Evolutionary conservation across 2,797 vertebrate species (phyloP).

Genomic region (Artibeus lituratus): DNA sequence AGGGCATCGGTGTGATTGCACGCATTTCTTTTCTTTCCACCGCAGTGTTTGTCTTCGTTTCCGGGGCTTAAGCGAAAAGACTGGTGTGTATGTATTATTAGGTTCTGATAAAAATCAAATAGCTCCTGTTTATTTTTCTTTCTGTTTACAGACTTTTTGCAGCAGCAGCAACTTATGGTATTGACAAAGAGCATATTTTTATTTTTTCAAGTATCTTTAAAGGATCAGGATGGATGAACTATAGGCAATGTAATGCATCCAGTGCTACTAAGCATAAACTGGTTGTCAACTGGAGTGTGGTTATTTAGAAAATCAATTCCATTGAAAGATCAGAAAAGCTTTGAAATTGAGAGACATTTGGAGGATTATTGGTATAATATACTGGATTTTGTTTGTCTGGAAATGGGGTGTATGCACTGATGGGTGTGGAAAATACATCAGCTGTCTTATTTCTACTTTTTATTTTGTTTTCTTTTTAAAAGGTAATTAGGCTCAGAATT

Average conservation of each 20-base stretch:
- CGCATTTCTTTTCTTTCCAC: background rate
- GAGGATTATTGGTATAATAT: background rate
- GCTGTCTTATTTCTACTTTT: background rate
- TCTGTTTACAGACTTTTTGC: background rate
- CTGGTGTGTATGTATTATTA: background rate
- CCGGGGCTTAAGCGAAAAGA: background rate
- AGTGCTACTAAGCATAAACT: background rate
- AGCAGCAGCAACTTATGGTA: background rate
- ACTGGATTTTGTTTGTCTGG: background rate
- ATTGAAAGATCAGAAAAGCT: conserved; percentile 18
- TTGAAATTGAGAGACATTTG: background rate
- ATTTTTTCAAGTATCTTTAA: conserved; percentile 17
- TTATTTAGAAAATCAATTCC: conserved; percentile 42
- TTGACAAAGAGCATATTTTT: background rate
- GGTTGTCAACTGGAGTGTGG: background rate
- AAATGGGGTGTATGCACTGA: background rate
- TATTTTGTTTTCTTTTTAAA: background rate
- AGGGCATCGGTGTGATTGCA: no score
- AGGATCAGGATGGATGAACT: background rate
- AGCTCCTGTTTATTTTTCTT: background rate
- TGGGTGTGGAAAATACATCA: background rate
- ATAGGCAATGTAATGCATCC: background rate
- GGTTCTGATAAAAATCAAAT: conserved; percentile 7
- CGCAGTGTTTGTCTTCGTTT: background rate
- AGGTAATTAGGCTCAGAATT: background rate